Percentiles rank a stretch among this genome's conserved stretches.
These are phyloP conservation scores for Metaphire vulgaris DNA, from an alignment of 1,140 invertebrate genomes.

Conservation along the genomic window DNA sequence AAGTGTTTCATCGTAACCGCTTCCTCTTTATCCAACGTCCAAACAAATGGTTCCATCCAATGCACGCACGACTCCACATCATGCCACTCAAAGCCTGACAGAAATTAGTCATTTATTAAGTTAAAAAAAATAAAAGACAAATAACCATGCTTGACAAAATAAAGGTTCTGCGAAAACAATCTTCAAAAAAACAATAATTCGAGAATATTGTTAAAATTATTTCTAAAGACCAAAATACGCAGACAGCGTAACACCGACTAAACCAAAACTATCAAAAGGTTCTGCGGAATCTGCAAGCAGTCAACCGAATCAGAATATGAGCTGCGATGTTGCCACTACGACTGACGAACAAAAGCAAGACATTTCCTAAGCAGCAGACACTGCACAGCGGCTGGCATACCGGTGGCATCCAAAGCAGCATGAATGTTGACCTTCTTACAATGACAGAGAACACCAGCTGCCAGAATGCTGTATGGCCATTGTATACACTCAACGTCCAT, in stretches of 20 bases:
- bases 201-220: not conserved
- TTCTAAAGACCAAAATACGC: not conserved
- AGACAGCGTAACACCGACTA: not conserved
- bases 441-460: conserved; percentile 79
- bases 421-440: conserved; percentile 45
- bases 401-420: not conserved
- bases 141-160: not conserved
- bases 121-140: too few relatives aligned
- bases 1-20: conserved; percentile 57
- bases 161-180: not conserved
- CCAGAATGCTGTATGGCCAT: conserved; percentile 75
- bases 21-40: conserved; percentile 61
- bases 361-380: not conserved
- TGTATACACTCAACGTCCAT: conserved; percentile 73
- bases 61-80: conserved; percentile 66
- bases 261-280: not conserved
- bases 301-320: not conserved
- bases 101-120: too few relatives aligned
- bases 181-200: not conserved
- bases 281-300: not conserved
- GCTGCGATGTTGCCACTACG: too few relatives aligned
- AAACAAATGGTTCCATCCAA: conserved; percentile 73
- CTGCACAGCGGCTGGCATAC: not conserved
- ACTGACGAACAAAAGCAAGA: too few relatives aligned
- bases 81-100: conserved; percentile 63